Percentiles rank a stretch among this genome's conserved stretches.
Conservation (phyloP, 2,888 invertebrate genomes). For the Blastobasis lacticolella region DNA sequence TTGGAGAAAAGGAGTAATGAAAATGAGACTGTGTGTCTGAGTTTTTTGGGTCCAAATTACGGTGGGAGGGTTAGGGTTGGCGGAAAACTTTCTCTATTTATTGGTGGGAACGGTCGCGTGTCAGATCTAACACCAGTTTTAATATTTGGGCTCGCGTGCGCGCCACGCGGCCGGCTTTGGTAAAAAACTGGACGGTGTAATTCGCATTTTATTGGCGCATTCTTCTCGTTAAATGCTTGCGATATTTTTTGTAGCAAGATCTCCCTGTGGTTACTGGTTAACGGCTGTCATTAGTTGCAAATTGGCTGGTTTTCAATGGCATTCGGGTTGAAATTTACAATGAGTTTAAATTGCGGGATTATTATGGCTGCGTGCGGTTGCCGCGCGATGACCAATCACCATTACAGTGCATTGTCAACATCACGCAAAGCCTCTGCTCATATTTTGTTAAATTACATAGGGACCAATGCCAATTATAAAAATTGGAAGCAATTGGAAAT, state of each 20-base stretch:
- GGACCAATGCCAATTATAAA: too few species aligned
- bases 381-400: not conserved
- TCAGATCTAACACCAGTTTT: slow-evolving; percentile 73
- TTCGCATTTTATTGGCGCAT: slow-evolving; percentile 69
- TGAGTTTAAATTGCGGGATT: not conserved
- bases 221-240: slow-evolving; percentile 65
- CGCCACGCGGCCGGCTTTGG: slow-evolving; percentile 60
- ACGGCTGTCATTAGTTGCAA: slow-evolving; percentile 46
- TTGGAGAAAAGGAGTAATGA: not conserved
- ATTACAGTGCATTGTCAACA: too few species aligned
- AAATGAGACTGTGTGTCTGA: not conserved
- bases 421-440: too few species aligned
- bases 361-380: not conserved
- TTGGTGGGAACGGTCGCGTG: slow-evolving; percentile 73
- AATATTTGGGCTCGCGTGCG: slow-evolving; percentile 66
- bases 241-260: slow-evolving; percentile 34
- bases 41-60: slow-evolving; percentile 18
- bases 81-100: slow-evolving; percentile 61
- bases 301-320: slow-evolving; percentile 44
- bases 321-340: slow-evolving; percentile 1
- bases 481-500: too few species aligned
- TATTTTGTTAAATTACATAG: too few species aligned
- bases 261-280: slow-evolving; percentile 38
- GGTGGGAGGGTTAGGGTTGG: slow-evolving; percentile 37
- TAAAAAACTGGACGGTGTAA: slow-evolving; percentile 69